A percentile compares a stretch with the other conserved stretches of the same genome.
Conservation (phyloP, 2,888 invertebrate genomes). For the Polyploca ridens region DNA sequence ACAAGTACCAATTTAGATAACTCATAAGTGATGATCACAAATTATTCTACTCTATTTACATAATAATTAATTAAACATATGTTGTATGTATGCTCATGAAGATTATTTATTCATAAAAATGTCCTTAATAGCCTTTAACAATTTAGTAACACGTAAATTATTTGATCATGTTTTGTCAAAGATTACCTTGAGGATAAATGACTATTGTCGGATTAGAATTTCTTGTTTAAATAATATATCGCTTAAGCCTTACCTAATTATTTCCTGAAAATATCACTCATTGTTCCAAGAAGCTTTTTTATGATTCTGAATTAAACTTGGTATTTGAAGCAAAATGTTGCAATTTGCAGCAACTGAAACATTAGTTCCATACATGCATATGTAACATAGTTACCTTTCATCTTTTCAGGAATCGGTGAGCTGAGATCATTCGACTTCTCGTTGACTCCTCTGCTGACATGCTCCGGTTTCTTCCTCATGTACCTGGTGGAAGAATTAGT, state of each 20-base stretch:
- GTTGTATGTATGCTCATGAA: background rate
- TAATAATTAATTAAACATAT: background rate
- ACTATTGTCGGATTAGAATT: too few relatives aligned
- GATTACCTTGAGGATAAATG: too few relatives aligned
- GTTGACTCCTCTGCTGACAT: slow-evolving; percentile 89
- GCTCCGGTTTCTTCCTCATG: slow-evolving; percentile 90
- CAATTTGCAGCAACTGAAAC: too few relatives aligned
- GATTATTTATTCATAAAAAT: background rate
- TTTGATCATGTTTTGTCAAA: too few relatives aligned
- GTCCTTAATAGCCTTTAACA: background rate
- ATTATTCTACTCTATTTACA: background rate
- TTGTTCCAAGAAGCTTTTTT: too few relatives aligned
- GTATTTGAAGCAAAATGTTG: too few relatives aligned
- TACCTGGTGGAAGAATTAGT: slow-evolving; percentile 92
- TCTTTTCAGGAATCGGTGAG: slow-evolving; percentile 55
- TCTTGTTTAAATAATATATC: too few relatives aligned
- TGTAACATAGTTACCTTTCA: background rate
- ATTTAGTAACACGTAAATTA: too few relatives aligned
- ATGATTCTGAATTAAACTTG: too few relatives aligned
- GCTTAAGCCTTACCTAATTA: too few relatives aligned
- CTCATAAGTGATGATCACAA: background rate
- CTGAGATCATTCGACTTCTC: slow-evolving; percentile 85
- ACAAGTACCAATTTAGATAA: background rate
- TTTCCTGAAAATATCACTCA: too few relatives aligned
- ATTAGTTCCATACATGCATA: too few relatives aligned